Evolutionary conservation across 2,113 vertebrate species (phyloP).

Genomic region (Geococcyx californianus): DNA sequence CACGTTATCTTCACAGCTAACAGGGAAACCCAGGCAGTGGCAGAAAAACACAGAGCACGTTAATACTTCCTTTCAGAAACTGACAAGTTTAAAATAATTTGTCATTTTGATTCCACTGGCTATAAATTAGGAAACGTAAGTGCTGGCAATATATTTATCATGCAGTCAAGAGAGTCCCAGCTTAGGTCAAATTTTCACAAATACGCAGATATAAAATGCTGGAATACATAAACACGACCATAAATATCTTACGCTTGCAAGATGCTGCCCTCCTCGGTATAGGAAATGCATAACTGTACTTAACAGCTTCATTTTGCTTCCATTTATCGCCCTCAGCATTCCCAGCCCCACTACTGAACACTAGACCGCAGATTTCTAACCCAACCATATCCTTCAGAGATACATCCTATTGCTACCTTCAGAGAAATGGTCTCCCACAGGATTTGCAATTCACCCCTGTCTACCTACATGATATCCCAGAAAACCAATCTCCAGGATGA

Average conservation of each 20-base stretch:
- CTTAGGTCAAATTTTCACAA: not conserved
- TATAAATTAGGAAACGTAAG: not conserved
- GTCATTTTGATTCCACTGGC: not conserved
- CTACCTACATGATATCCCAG: not conserved
- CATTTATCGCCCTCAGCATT: not conserved
- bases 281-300: rapidly evolving
- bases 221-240: not conserved
- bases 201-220: not conserved
- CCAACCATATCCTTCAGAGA: not conserved
- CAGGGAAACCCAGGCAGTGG: not conserved
- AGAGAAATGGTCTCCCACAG: not conserved
- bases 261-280: not conserved
- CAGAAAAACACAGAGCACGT: not conserved
- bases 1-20: not conserved
- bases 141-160: not conserved
- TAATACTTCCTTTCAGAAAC: not conserved
- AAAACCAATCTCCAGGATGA: constrained; percentile 17
- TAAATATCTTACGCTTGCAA: not conserved
- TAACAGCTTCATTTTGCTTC: not conserved
- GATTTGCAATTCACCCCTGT: not conserved
- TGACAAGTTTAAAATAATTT: not conserved
- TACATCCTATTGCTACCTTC: not conserved
- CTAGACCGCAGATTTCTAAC: not conserved
- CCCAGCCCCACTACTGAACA: rapidly evolving
- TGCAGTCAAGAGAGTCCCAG: not conserved